A percentile compares a stretch with the other conserved stretches of the same genome.
Conservation (phyloP, 2,797 vertebrate genomes). For the Cichlasoma orientale region DNA sequence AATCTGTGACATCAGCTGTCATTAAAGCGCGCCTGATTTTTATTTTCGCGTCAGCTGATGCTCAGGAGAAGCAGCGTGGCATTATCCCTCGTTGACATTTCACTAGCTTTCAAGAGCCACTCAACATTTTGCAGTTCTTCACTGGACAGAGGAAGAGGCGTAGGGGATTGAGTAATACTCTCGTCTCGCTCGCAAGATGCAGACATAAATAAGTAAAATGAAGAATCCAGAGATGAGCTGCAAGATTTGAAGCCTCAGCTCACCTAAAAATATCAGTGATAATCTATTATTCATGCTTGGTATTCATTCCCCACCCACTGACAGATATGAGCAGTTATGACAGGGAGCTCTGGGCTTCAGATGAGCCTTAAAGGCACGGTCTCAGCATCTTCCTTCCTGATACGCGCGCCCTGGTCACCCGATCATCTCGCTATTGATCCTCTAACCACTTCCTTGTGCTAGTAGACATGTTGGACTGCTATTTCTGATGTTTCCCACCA, state of each 20-base stretch:
- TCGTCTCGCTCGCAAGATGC: slow-evolving; percentile 67
- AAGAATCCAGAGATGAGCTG: slow-evolving; percentile 75
- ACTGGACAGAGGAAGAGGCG: slow-evolving; percentile 48
- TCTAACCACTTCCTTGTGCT: slow-evolving; percentile 76
- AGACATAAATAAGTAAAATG: slow-evolving; percentile 81
- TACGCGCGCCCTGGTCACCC: slow-evolving; percentile 63
- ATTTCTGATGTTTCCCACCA: slow-evolving; percentile 74
- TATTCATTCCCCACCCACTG: slow-evolving; percentile 77
- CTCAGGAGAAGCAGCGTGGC: slow-evolving; percentile 66
- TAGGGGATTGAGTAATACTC: slow-evolving; percentile 63
- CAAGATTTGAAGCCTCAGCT: slow-evolving; percentile 70
- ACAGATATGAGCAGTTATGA: slow-evolving; percentile 78
- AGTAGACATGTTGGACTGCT: slow-evolving; percentile 70
- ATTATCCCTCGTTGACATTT: slow-evolving; percentile 80
- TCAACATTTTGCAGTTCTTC: slow-evolving; percentile 66
- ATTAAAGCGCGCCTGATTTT: background rate
- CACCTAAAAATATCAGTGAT: slow-evolving; percentile 83
- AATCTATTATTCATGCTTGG: slow-evolving; percentile 83
- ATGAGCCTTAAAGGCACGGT: slow-evolving; percentile 51
- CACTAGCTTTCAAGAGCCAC: slow-evolving; percentile 71
- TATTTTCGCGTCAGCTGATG: slow-evolving; percentile 19
- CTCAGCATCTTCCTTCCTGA: slow-evolving; percentile 58
- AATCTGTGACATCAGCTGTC: background rate
- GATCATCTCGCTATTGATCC: slow-evolving; percentile 79
- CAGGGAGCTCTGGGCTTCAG: slow-evolving; percentile 56